Evolutionary conservation across 1,140 invertebrate genomes (phyloP).

Genomic region (Stegodyphus mimosarum): DNA sequence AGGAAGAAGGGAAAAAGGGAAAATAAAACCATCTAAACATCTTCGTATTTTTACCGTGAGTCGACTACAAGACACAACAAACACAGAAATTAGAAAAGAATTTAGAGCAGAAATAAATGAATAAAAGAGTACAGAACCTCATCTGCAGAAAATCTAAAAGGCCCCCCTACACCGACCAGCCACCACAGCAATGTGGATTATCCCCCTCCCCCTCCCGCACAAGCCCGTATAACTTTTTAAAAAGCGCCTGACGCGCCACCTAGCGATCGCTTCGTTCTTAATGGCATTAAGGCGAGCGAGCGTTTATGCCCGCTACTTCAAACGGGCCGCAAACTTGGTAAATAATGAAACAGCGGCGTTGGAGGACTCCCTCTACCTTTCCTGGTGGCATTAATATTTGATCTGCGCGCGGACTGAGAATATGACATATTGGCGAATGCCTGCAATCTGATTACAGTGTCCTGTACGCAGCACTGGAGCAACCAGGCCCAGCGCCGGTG

Average conservation of each 20-base stretch:
- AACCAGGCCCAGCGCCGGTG: background rate
- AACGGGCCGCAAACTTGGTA: conserved; percentile 46
- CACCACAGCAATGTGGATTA: background rate
- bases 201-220: background rate
- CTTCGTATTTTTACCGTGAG: no score
- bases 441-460: conserved; percentile 50
- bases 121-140: background rate
- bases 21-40: no score
- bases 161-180: background rate
- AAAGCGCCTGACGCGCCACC: conserved; percentile 37
- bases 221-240: conserved; percentile 24
- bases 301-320: conserved; percentile 53
- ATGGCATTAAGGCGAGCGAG: conserved; percentile 57
- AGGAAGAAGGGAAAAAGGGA: no score
- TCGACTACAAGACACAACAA: no score
- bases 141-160: background rate
- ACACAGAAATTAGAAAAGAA: no score
- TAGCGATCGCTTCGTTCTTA: conserved; percentile 29
- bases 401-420: conserved; percentile 37
- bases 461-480: background rate
- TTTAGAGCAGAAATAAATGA: background rate
- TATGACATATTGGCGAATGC: conserved; percentile 57
- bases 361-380: background rate
- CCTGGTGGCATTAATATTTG: conserved; percentile 53
- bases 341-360: conserved; percentile 55